phyloP scores from a whole-genome alignment of 2,113 vertebrate species.

The Chelonoidis abingdonii region DNA sequence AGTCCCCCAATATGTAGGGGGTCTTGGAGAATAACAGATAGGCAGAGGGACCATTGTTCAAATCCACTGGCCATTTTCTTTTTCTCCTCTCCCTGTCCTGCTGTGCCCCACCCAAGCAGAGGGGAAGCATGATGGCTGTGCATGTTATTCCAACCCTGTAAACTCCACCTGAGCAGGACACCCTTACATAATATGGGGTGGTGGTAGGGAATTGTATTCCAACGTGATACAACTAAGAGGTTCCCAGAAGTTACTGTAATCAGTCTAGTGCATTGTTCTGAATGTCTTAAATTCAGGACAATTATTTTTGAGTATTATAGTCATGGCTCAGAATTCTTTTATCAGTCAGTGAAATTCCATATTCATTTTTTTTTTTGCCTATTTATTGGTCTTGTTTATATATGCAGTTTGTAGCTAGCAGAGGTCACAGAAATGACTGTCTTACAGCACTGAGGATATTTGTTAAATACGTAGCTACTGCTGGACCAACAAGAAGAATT shows the following conservation, averaged over 20 bases:
- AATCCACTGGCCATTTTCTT: not conserved
- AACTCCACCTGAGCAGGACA: not conserved
- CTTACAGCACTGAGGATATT: not conserved
- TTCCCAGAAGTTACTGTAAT: not conserved
- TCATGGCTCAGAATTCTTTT: not conserved
- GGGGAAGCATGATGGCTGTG: not conserved
- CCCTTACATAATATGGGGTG: not conserved
- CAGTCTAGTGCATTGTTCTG: not conserved
- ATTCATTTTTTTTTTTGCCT: not conserved
- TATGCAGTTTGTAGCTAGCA: not conserved
- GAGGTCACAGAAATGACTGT: not conserved
- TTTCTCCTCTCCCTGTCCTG: not conserved
- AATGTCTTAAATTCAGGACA: fast-evolving
- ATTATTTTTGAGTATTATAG: not conserved
- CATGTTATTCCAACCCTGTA: not conserved
- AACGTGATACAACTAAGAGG: fast-evolving
- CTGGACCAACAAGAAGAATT: not conserved
- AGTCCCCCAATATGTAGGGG: not conserved
- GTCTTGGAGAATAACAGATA: not conserved
- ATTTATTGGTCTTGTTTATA: not conserved
- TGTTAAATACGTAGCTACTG: not conserved
- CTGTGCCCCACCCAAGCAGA: not conserved
- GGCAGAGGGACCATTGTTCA: not conserved
- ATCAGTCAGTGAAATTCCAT: not conserved
- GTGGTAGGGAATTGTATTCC: fast-evolving